Conservation (phyloP, 2,888 invertebrate genomes). For the Bedellia somnulentella region DNA sequence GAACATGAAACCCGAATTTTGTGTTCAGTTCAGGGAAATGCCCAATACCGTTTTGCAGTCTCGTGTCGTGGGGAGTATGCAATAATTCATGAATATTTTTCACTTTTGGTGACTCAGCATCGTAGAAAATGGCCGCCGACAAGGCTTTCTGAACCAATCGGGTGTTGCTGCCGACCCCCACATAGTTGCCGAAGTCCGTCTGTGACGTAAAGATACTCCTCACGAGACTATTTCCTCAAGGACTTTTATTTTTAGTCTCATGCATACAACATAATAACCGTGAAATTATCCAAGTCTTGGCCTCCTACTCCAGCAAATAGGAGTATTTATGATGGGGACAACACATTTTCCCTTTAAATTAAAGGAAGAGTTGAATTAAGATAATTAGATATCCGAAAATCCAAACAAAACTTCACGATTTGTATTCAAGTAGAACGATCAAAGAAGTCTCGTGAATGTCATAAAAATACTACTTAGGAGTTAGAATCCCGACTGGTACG, state of each 20-base stretch:
- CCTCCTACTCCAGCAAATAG: no score
- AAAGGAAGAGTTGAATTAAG: no score
- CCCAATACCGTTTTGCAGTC: constrained; percentile 64
- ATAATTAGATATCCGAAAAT: no score
- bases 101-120: constrained; percentile 66
- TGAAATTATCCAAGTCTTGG: no score
- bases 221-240: constrained; percentile 58
- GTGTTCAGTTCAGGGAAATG: constrained; percentile 58
- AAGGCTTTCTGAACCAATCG: constrained; percentile 54
- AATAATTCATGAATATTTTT: constrained; percentile 63
- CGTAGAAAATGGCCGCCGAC: constrained; percentile 66
- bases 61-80: constrained; percentile 58
- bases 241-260: constrained; percentile 48
- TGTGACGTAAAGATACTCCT: constrained; percentile 51
- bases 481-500: no score
- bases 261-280: no score
- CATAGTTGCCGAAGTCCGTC: constrained; percentile 42
- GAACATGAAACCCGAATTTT: constrained; percentile 59
- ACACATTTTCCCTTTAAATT: no score
- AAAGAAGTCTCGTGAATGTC: constrained; percentile 50
- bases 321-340: no score
- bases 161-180: constrained; percentile 30
- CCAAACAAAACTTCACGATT: constrained; percentile 33
- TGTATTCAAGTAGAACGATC: constrained; percentile 43
- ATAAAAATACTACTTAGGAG: no score